phyloP scores from a whole-genome alignment of 1,140 invertebrate genomes.

The Caenorhabditis brenneri region DNA sequence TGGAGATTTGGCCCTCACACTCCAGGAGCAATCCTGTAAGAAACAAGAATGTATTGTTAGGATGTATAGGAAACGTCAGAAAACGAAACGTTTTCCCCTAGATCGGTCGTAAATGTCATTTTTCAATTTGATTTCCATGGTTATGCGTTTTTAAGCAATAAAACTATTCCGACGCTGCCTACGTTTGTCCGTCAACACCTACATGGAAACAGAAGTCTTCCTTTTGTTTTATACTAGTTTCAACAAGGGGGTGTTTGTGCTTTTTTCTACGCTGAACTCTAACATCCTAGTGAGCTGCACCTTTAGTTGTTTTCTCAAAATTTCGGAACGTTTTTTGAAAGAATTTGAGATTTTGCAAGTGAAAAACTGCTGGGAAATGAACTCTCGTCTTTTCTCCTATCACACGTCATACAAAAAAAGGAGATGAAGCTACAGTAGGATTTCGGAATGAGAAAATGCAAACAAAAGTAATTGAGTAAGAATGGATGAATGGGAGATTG shows the following conservation, averaged over 20 bases:
- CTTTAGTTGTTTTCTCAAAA: neutral
- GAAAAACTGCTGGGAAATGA: neutral
- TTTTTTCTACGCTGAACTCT: neutral
- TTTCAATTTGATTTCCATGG: slow-evolving; percentile 15
- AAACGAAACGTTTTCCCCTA: neutral
- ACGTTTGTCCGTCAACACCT: too few species aligned
- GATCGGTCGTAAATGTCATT: neutral
- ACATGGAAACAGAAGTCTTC: too few species aligned
- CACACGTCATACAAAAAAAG: neutral
- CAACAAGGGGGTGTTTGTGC: too few species aligned
- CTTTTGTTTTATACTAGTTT: too few species aligned
- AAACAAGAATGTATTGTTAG: neutral
- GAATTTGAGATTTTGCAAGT: neutral
- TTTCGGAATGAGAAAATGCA: neutral
- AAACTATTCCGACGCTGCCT: neutral
- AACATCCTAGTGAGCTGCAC: neutral
- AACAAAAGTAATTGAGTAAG: neutral
- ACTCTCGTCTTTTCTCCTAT: neutral
- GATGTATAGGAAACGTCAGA: neutral
- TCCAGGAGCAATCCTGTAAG: slow-evolving; percentile 47
- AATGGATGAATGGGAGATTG: neutral
- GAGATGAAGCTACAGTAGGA: neutral
- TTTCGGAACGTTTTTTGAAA: neutral
- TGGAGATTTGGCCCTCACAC: slow-evolving; percentile 14
- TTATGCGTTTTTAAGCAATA: neutral